Evolutionary conservation across 2,888 invertebrate genomes (phyloP), one percentile per base, ranked within the genome.

Genomic region (Magallana nippona): DNA sequence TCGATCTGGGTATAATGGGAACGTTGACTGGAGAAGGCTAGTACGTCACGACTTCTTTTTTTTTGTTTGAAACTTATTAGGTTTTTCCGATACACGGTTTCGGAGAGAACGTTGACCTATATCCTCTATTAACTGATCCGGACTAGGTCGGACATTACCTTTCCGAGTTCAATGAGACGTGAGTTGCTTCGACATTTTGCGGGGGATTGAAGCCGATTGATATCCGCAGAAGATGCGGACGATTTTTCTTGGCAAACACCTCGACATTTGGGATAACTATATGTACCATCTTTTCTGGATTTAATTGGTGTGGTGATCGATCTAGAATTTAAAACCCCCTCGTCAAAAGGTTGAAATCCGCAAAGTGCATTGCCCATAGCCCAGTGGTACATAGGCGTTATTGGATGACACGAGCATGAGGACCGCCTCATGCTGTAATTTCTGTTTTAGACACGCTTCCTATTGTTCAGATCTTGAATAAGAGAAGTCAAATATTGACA

Each of bases 401-500:
- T 71, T 22, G 27, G 71, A 32, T 71, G 71, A 71, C 71, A 13
- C 71, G 2, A 22, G 63, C 22, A 44, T 44, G 19, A 19, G 11
- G 22, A 63, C 63, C 27, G 63, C 22, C 13, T 32, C 15, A 11
- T 71, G 17, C n/a, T 15, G 71, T 71, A 27, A 71, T 71, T 71
- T 71, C 71, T 71, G 32, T 32, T 71, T 71, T 32, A 22, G 15
- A 71, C 71, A 71, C 71, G 71, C 22, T 22, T 71, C 11, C 32
- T 71, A 71, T 71, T 71, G 71, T 71, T 71, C 32, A 2, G 60
- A 15, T 15, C 15, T 71, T 27, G 27, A 71, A 71, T 71, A 71
- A 71, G 71, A 22, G 32, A 71, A 71, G 71, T 71, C 27, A 71
- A 71, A 71, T 71, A 71, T 71, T 71, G 71, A 71, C 71, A 71